Evolutionary conservation across 2,797 vertebrate species (phyloP).

Genomic region (Buphagus erythrorhynchus): DNA sequence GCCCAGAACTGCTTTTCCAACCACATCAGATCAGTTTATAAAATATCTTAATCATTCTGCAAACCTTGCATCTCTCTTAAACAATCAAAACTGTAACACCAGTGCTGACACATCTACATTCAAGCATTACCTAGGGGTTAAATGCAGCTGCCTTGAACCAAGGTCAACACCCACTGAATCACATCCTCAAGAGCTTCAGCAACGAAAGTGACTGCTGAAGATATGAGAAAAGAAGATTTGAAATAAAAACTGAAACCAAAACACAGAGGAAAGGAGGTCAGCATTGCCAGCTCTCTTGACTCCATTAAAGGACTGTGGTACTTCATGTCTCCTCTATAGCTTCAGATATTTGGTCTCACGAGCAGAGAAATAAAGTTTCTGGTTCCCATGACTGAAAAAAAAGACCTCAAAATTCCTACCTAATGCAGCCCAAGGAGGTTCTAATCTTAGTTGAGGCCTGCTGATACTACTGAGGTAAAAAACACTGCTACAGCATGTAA

Average conservation of each 20-base stretch:
- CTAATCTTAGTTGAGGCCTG: background rate
- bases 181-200: background rate
- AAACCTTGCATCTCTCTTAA: background rate
- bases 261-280: background rate
- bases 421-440: background rate
- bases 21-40: background rate
- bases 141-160: background rate
- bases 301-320: background rate
- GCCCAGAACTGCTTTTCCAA: background rate
- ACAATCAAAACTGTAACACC: background rate
- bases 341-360: background rate
- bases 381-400: background rate
- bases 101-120: rapidly evolving
- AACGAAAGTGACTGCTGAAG: background rate
- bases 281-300: background rate
- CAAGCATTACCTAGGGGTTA: background rate
- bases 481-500: background rate
- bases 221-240: background rate
- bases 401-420: background rate
- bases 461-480: background rate
- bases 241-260: background rate
- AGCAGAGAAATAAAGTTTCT: background rate
- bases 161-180: background rate
- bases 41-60: background rate
- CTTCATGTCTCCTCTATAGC: background rate